phyloP scores from a whole-genome alignment of 1,140 invertebrate species.

The Bombyx mandarina region DNA sequence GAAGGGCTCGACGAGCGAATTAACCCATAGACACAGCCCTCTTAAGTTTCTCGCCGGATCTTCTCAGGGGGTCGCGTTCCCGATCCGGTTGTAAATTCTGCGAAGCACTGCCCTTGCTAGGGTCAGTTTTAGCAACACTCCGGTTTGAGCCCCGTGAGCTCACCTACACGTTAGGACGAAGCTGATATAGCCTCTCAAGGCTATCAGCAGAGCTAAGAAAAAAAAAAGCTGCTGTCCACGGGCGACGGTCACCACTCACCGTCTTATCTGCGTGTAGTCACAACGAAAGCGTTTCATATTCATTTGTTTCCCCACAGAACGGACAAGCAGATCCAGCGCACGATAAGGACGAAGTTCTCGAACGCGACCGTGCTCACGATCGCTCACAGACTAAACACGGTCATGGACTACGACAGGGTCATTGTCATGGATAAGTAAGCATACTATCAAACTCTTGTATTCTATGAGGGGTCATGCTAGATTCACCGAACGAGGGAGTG shows the following conservation, averaged over 20 bases:
- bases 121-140: too few species aligned
- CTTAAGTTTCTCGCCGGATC: too few species aligned
- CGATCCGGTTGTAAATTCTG: too few species aligned
- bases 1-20: too few species aligned
- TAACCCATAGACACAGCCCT: too few species aligned
- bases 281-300: not conserved
- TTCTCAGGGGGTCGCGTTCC: too few species aligned
- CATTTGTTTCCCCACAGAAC: slow-evolving; percentile 66
- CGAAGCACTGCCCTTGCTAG: too few species aligned
- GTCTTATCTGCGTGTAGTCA: not conserved
- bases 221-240: not conserved
- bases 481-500: not conserved
- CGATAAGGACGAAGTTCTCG: slow-evolving; percentile 77
- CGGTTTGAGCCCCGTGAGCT: too few species aligned
- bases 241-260: not conserved
- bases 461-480: not conserved
- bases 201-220: too few species aligned
- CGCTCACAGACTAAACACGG: slow-evolving; percentile 84
- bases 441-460: not conserved
- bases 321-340: slow-evolving; percentile 78
- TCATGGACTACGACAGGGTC: slow-evolving; percentile 84
- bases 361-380: slow-evolving; percentile 86
- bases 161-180: too few species aligned
- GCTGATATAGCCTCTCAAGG: too few species aligned
- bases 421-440: slow-evolving; percentile 78